Conservation (phyloP, 35 echinoderm and acorn worm genomes). For the Nesometra sesokonis region DNA sequence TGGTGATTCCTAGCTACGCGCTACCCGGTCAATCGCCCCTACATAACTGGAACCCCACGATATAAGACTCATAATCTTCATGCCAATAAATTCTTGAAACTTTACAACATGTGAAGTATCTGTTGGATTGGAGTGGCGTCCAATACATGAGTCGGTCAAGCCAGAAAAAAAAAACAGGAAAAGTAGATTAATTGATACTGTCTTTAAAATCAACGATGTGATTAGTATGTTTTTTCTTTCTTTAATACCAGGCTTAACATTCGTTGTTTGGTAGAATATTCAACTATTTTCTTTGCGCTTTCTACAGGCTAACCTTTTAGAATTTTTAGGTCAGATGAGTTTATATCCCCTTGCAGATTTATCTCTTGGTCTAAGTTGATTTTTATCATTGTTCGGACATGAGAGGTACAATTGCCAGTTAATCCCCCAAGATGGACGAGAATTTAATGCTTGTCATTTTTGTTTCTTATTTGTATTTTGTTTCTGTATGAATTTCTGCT, state of each 20-base stretch:
- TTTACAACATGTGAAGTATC: neutral
- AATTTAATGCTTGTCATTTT: neutral
- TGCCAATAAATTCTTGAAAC: too few species aligned
- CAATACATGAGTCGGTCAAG: too few species aligned
- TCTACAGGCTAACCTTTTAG: neutral
- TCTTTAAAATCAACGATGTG: too few species aligned
- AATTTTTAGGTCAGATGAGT: neutral
- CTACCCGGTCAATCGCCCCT: neutral
- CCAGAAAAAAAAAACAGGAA: too few species aligned
- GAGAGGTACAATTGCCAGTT: neutral
- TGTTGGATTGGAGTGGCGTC: neutral
- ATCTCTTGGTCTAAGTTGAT: neutral
- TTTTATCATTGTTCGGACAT: neutral
- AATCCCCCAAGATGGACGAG: neutral
- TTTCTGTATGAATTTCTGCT: neutral
- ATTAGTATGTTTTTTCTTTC: too few species aligned
- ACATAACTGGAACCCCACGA: neutral
- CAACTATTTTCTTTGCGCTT: neutral
- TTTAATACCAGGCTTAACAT: too few species aligned
- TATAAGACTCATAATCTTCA: neutral
- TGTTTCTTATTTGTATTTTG: neutral
- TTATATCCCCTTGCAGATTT: neutral
- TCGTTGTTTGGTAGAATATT: too few species aligned
- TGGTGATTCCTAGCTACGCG: neutral
- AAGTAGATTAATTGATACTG: too few species aligned